These are phyloP conservation scores for Hedya salicella DNA, from an alignment of 2,888 invertebrate genomes.

Conservation along the genomic window DNA sequence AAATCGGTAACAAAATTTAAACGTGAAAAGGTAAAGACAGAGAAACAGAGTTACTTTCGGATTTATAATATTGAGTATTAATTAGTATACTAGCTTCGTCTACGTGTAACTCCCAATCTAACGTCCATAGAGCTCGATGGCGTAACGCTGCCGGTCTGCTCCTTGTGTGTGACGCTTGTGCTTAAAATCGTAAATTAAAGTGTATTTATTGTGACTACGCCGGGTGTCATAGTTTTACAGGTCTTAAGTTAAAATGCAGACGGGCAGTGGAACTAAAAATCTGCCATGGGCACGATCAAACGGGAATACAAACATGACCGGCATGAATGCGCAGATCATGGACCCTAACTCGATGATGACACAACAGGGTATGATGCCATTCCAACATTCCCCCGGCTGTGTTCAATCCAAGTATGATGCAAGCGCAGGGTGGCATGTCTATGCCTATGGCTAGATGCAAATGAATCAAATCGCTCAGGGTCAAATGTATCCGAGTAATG, in stretches of 20 bases:
- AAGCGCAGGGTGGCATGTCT: slow-evolving; percentile 85
- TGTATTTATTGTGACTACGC: not conserved
- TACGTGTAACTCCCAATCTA: too few species aligned
- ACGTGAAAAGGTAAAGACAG: too few species aligned
- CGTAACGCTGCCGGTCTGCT: too few species aligned
- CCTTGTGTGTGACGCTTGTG: not conserved
- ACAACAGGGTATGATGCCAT: slow-evolving; percentile 89
- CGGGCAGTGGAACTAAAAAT: slow-evolving; percentile 89
- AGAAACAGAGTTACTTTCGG: too few species aligned
- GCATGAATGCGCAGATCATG: slow-evolving; percentile 88
- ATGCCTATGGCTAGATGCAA: slow-evolving; percentile 84
- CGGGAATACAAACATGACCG: slow-evolving; percentile 83
- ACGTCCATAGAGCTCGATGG: too few species aligned
- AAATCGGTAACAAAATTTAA: too few species aligned
- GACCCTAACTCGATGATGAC: slow-evolving; percentile 88
- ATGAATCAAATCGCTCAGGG: slow-evolving; percentile 87
- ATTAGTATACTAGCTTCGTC: too few species aligned
- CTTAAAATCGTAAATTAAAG: not conserved
- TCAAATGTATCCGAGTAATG: slow-evolving; percentile 90
- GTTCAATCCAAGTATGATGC: slow-evolving; percentile 88
- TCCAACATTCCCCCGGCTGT: slow-evolving; percentile 88
- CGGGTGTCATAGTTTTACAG: slow-evolving; percentile 7
- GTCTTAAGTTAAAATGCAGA: slow-evolving; percentile 65
- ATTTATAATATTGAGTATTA: too few species aligned
- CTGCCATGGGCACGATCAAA: slow-evolving; percentile 92